Base-by-base conservation (phyloP, 1,140 invertebrate genomes). In the Apis dorsata region DNA sequence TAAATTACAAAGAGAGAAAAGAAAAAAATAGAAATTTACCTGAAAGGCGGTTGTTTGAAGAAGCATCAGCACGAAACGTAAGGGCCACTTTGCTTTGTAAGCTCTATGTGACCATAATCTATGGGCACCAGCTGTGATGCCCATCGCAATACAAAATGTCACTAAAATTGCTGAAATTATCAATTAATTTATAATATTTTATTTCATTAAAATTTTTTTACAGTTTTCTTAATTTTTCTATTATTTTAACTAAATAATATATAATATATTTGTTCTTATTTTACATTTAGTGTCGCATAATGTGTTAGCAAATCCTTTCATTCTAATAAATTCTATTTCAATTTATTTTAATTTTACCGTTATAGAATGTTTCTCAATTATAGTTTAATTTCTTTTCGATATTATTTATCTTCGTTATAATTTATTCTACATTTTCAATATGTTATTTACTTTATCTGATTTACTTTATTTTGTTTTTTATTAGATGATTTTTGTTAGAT, bases 81-180 rank as follows among this genome's bases (percentile, higher is more conserved):
- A 91, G 0, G 97, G 98, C 94, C 96, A 95, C 84, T 95, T 96
- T 0, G 98, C 98, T 93, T 98, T 98, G 93, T 98, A 99, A 3
- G 97, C 94, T 85, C 96, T 95, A 92, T 99, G 98, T 0, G 97
- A 95, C 98, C 98, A 99, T 15, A 99, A 94, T 80, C 98, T 94
- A 90, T 99, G 98, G 7, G 97, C 97, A 13, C 98, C 98, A 1
- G 97, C 98, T 17, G 98, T 99, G 34, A 99, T 95, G 0, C 97
- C 97, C 77, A 97, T 85, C 2, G 94, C 97, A 2, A 94, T 94
- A 28, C 93, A 82, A 0, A 85, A 49, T 0, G 93, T 94, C 2
- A 94, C 13, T 1, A 89, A 13, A 0, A 93, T 5, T 44, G 66
- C 93, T 95, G 82, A 63, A 93, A 90, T 78, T 65, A 34, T 68